These are phyloP conservation scores for Agriopis leucophaearia DNA, from an alignment of 2,888 invertebrate species.

Conservation along the genomic window DNA sequence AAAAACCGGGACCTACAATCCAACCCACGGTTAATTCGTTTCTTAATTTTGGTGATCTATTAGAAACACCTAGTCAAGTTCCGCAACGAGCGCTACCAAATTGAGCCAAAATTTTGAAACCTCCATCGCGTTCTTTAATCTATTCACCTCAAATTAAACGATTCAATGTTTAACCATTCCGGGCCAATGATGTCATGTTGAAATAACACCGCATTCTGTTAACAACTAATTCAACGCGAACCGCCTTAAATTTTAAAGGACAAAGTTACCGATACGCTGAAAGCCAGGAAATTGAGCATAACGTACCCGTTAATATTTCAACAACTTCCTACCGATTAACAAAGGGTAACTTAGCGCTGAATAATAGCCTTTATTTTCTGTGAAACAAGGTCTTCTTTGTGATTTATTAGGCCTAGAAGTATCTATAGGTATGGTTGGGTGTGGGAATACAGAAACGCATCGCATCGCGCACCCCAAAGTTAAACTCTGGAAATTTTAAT, in stretches of 20 bases:
- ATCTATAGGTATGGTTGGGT: constrained; percentile 54
- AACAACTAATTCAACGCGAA: constrained; percentile 57
- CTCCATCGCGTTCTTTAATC: background rate
- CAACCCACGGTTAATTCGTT: background rate
- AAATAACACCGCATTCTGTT: constrained; percentile 34
- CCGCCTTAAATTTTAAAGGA: constrained; percentile 68
- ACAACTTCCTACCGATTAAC: constrained; percentile 79
- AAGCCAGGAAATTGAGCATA: constrained; percentile 85
- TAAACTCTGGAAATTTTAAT: constrained; percentile 79
- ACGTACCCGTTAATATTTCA: constrained; percentile 82
- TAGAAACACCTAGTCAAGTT: no score
- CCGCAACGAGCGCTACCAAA: background rate
- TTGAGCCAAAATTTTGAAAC: background rate
- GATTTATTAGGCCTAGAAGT: constrained; percentile 52
- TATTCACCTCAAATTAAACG: constrained; percentile 21
- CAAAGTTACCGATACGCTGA: constrained; percentile 78
- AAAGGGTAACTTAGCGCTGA: constrained; percentile 44
- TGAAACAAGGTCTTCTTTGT: constrained; percentile 51
- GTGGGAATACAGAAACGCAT: constrained; percentile 71
- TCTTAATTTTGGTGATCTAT: no score
- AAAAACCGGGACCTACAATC: no score
- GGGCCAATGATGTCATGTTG: constrained; percentile 22
- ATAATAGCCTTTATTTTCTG: constrained; percentile 47
- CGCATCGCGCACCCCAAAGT: constrained; percentile 69
- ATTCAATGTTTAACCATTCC: constrained; percentile 23